phyloP scores from a whole-genome alignment of 1,140 invertebrate species.

The Asobara japonica region DNA sequence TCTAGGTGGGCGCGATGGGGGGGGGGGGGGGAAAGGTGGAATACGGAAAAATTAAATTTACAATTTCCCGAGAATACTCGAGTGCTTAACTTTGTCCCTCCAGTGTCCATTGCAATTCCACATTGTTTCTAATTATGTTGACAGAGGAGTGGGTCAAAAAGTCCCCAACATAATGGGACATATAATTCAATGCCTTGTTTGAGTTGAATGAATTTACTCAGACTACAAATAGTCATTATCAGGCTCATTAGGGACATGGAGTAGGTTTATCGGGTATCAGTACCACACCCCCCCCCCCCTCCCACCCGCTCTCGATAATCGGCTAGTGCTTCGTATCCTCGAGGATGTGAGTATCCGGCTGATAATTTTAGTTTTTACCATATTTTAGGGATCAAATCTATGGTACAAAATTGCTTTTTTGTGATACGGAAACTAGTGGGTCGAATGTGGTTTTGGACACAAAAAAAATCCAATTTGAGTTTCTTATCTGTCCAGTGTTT shows the following conservation, averaged over 20 bases:
- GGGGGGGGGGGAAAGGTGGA: neutral
- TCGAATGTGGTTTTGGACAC: no score
- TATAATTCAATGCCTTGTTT: neutral
- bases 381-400: neutral
- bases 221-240: neutral
- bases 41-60: neutral
- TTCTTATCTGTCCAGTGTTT: no score
- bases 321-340: neutral
- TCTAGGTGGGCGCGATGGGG: neutral
- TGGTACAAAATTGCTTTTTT: no score
- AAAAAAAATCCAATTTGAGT: no score
- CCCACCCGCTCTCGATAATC: neutral
- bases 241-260: neutral
- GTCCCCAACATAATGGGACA: neutral
- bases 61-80: neutral
- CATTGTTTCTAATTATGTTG: constrained; percentile 16
- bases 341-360: neutral
- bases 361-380: neutral
- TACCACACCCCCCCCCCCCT: no score
- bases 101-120: neutral
- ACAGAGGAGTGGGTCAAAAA: neutral
- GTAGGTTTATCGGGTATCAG: neutral
- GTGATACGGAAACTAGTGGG: no score
- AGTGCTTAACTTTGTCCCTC: neutral
- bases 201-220: neutral